Base-by-base conservation (phyloP, 2,888 invertebrate species). In the Melinopterus prodromus region DNA sequence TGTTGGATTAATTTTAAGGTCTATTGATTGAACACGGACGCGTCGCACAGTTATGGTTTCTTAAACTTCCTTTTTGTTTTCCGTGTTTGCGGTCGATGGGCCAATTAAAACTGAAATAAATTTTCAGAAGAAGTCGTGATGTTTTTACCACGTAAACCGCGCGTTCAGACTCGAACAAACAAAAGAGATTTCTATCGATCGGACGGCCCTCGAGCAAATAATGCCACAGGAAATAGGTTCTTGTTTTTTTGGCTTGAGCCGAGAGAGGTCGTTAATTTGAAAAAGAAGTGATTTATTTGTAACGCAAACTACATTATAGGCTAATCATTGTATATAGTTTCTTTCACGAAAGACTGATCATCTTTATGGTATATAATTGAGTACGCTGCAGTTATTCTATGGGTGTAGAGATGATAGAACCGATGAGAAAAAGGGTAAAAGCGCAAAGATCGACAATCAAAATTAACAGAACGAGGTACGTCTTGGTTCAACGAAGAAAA, bases 21-120 rank as follows among this genome's bases (percentile, higher is more conserved):
- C 53, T 77, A 77, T 77, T 77, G 77, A 77, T 77, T 77, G 77
- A 77, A 77, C 77, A 77, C 77, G 77, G 69, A 77, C 69, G 9
- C 69, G 69, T 77, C 69, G 12, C 0, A 69, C 53, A 76, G 26
- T 76, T 76, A 76, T 76, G 76, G 76, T 16, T 38, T 77, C 69
- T 77, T 35, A 69, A 69, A 26, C 7, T 38, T 77, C 69, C n/a
- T 77, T 75, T 53, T 53, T 53, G 53, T 53, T 53, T 53, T 53
- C 53, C 53, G 53, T 78, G 72, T 72, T 72, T 72, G 36, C 36
- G 26, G 72, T 72, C 72, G n/a, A 0, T 16, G 72, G 12, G 72
- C 16, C 72, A 36, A 72, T 72, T 72, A 72, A 72, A 72, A 72
- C 16, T 36, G 72, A 72, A 72, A 35, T 72, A 72, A 14, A 36